Conservation (phyloP, 2,113 vertebrate genomes). For the Cyphomyrus plagiostoma region DNA sequence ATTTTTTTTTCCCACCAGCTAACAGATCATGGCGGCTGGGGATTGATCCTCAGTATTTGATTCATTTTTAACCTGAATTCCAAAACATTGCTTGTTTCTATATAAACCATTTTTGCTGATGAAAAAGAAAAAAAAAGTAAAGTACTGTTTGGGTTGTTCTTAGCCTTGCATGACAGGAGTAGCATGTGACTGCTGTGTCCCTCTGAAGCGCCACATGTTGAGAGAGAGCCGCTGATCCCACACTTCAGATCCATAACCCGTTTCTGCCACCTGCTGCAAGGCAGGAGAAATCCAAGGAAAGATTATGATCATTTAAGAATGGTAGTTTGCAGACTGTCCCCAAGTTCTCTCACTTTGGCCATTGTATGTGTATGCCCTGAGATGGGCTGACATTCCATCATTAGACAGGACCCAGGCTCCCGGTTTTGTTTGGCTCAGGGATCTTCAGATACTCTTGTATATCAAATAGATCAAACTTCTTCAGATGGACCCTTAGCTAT, state of each 20-base stretch:
- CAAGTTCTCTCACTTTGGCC: neutral
- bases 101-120: constrained; percentile 69
- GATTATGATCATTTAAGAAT: neutral
- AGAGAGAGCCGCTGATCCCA: neutral
- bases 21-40: constrained; percentile 32
- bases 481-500: neutral
- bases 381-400: neutral
- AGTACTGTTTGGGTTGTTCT: constrained; percentile 24
- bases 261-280: neutral
- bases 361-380: neutral
- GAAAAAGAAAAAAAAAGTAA: constrained; percentile 37
- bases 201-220: neutral
- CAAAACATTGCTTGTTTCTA: constrained; percentile 69
- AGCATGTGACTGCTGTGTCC: neutral
- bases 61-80: constrained; percentile 55
- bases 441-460: neutral
- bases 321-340: neutral
- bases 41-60: constrained; percentile 56
- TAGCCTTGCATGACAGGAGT: neutral
- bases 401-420: neutral
- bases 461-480: neutral
- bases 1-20: constrained; percentile 38
- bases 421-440: neutral
- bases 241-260: neutral
- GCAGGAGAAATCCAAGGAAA: neutral